Conservation (phyloP, 2,888 invertebrate species). For the Eupithecia subfuscata region DNA sequence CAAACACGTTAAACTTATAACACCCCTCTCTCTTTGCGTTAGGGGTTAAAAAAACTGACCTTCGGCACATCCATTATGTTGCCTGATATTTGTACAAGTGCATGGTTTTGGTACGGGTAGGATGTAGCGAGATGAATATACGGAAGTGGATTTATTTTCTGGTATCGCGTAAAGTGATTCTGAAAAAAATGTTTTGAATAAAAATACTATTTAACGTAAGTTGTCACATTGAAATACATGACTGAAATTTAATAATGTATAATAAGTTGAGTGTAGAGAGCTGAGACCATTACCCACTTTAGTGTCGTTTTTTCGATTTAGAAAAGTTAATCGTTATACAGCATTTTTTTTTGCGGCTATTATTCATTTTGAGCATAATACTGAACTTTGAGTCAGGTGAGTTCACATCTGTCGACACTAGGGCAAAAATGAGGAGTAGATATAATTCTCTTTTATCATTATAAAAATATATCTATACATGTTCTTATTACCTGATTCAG, state of each 20-base stretch:
- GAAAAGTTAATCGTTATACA: constrained; percentile 62
- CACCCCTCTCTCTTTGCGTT: too few relatives aligned
- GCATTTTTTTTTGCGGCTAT: constrained; percentile 58
- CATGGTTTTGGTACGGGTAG: constrained; percentile 47
- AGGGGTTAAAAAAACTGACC: constrained; percentile 21
- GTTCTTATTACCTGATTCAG: constrained; percentile 55
- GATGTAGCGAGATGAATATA: constrained; percentile 58
- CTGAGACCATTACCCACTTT: background rate
- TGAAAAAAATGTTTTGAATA: constrained; percentile 42
- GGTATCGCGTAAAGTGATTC: constrained; percentile 44
- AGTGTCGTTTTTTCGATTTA: constrained; percentile 53
- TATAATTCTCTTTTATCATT: constrained; percentile 4
- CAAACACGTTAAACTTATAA: too few relatives aligned
- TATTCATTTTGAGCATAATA: constrained; percentile 65
- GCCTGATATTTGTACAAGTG: constrained; percentile 18
- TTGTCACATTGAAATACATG: background rate
- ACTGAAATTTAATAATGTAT: background rate
- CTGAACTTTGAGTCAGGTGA: constrained; percentile 62
- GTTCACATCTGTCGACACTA: constrained; percentile 52
- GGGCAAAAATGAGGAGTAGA: constrained; percentile 51
- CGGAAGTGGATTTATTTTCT: constrained; percentile 51
- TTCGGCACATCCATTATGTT: constrained; percentile 26
- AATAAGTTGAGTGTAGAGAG: background rate
- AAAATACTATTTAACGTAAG: background rate
- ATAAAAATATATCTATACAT: background rate